phyloP scores from a whole-genome alignment of 2,113 vertebrate species.

The Actinemys pallida region DNA sequence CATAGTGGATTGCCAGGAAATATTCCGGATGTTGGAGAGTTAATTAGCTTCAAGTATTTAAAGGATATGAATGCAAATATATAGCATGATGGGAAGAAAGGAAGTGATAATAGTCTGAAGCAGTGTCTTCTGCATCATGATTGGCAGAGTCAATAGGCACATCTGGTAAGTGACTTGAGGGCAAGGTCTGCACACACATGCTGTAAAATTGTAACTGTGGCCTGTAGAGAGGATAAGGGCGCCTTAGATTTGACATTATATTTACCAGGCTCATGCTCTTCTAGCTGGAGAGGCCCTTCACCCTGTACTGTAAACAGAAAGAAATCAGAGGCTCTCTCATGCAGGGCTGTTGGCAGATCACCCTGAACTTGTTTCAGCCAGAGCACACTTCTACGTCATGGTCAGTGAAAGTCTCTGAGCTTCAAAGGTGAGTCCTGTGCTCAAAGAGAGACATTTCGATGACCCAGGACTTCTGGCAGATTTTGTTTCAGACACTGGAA shows the following conservation, averaged over 20 bases:
- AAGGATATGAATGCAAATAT: conserved; percentile 23
- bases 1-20: not conserved
- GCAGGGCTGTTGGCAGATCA: conserved; percentile 79
- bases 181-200: conserved; percentile 13
- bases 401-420: conserved; percentile 87
- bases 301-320: conserved; percentile 81
- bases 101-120: conserved; percentile 4
- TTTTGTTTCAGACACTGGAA: conserved; percentile 90
- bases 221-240: conserved; percentile 74
- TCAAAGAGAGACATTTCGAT: conserved; percentile 89
- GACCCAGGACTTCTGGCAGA: conserved; percentile 86
- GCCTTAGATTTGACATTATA: conserved; percentile 78
- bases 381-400: conserved; percentile 85
- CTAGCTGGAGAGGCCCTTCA: conserved; percentile 71
- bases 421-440: conserved; percentile 86
- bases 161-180: conserved; percentile 73
- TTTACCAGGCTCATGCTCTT: conserved; percentile 73
- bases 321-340: conserved; percentile 74
- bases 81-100: not conserved
- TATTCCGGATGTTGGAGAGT: not conserved
- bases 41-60: conserved; percentile 14
- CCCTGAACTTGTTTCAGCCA: conserved; percentile 82
- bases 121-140: conserved; percentile 5
- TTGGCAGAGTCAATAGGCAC: conserved; percentile 58
- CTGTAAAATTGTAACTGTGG: conserved; percentile 67